Base-by-base conservation (phyloP, 1,140 invertebrate genomes). In the Fopius arisanus region DNA sequence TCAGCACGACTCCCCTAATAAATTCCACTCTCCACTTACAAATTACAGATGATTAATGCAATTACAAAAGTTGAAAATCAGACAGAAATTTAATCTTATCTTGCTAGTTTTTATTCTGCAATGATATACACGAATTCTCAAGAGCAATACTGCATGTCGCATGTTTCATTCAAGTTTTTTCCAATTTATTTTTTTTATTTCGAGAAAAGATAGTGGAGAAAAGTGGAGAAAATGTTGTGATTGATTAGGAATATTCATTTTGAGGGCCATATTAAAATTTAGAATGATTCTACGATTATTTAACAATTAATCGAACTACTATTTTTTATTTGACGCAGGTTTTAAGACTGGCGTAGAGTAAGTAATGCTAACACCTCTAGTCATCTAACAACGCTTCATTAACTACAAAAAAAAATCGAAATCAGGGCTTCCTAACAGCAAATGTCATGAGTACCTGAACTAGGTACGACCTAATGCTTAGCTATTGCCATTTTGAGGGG, bases 381-480 rank as follows among this genome's bases (percentile, higher is more conserved):
- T 84, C 83, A 84, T 81, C 78, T 83, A 83, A 84, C 80, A 82
- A 83, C 81, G 83, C 83, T 83, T 83, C 79, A 78, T 82, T 80
- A 80, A 82, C 66, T 70, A 74, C 72, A 7, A 62, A 71, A 75
- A 54, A 23, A 51, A 70, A 68, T 40, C 68, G 14, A 73, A 75
- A 31, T 67, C 29, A 26, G 26, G 12, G 62, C 62, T 65, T 65
- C 29, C 23, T 65, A 65, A 65, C 62, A 16, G 28, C 62, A 14
- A 65, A 65, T 33, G n/a, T 65, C 16, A 3, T 65, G 12, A 65
- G 28, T 65, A 65, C 33, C 62, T 33, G 28, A 33, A 65, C 62
- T 65, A 65, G 29, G 62, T 29, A 65, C n/a, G 26, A 65, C 16
- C 10, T 63, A 2, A 63, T 28, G 62, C 29, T 65, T 65, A 16